Conservation (phyloP, 1,140 invertebrate species). For the Olivierus martensii region DNA sequence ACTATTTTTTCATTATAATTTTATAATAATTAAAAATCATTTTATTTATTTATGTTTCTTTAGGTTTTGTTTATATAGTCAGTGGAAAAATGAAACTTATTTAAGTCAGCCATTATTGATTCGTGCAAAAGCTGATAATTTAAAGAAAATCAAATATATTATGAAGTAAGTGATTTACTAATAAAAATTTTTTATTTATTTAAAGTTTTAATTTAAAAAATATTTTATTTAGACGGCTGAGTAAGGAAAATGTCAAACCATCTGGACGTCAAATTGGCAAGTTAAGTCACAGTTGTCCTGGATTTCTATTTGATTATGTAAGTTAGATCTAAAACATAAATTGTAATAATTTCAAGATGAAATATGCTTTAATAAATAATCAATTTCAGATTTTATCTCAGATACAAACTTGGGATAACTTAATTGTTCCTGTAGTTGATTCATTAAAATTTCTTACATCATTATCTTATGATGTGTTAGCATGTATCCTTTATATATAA, state of each 20-base stretch:
- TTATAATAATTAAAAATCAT: too few relatives aligned
- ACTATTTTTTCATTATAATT: too few relatives aligned
- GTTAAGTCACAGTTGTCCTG: constrained; percentile 88
- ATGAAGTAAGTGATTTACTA: constrained; percentile 54
- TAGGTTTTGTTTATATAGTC: constrained; percentile 31
- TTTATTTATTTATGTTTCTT: background rate
- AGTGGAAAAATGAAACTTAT: constrained; percentile 87
- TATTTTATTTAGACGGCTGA: constrained; percentile 60
- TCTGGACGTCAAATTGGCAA: constrained; percentile 92
- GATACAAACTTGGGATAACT: constrained; percentile 95
- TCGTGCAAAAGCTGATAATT: constrained; percentile 60
- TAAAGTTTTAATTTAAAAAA: too few relatives aligned
- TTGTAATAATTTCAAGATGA: background rate
- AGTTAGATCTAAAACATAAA: constrained; percentile 31
- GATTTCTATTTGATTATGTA: constrained; percentile 87
- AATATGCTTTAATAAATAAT: background rate
- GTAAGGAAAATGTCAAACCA: constrained; percentile 96
- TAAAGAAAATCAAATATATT: constrained; percentile 86
- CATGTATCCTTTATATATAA: constrained; percentile 50
- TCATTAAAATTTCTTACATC: constrained; percentile 92
- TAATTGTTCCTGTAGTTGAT: constrained; percentile 91
- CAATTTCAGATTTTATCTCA: constrained; percentile 53
- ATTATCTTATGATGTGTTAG: constrained; percentile 90
- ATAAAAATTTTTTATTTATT: too few relatives aligned
- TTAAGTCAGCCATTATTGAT: constrained; percentile 65